Evolutionary conservation across 2,113 vertebrate genomes (phyloP).

Genomic region (Turdus rufiventris): DNA sequence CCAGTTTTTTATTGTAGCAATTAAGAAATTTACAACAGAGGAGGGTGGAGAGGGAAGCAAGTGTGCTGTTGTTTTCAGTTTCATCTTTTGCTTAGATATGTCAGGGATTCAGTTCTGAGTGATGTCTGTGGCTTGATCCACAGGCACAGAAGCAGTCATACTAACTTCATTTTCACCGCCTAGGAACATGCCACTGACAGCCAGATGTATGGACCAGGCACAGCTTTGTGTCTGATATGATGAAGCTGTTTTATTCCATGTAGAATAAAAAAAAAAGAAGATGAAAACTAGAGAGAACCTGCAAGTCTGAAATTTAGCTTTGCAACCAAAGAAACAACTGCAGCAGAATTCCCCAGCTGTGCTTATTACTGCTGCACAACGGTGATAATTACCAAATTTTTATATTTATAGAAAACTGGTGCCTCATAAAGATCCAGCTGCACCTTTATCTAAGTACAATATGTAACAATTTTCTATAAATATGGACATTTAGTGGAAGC

Average conservation of each 20-base stretch:
- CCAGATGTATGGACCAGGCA: background rate
- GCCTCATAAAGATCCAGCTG: slow-evolving; percentile 21
- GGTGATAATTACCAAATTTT: slow-evolving; percentile 27
- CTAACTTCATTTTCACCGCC: background rate
- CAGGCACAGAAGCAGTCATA: background rate
- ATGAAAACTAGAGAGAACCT: background rate
- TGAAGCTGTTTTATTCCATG: background rate
- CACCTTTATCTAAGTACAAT: background rate
- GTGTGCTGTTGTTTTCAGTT: background rate
- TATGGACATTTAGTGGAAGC: background rate
- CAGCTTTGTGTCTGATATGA: background rate
- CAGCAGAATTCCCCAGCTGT: slow-evolving; percentile 7
- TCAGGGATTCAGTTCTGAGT: background rate
- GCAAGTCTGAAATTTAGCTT: background rate
- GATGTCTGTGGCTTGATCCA: background rate
- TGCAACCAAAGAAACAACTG: background rate
- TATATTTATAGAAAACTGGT: slow-evolving; percentile 48
- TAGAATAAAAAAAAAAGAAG: background rate
- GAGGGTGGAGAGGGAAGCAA: accelerated
- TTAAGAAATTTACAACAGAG: background rate
- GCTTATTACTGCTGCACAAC: background rate
- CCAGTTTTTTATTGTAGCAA: background rate
- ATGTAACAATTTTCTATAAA: background rate
- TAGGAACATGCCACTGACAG: background rate
- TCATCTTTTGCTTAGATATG: background rate